phyloP scores from a whole-genome alignment of 2,888 invertebrate genomes.

The Autographa pulchrina region DNA sequence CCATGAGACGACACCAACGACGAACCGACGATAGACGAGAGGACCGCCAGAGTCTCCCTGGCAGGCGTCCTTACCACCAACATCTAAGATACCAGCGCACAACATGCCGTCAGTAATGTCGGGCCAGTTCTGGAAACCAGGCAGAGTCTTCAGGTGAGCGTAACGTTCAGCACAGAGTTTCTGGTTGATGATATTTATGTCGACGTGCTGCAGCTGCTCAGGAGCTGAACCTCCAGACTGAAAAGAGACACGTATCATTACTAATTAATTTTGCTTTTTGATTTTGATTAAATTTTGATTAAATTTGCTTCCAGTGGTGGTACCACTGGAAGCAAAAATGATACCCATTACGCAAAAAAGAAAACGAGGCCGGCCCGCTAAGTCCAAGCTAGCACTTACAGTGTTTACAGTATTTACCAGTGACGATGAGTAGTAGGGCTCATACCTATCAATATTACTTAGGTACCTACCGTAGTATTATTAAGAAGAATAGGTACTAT shows the following conservation, averaged over 20 bases:
- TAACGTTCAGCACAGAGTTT: constrained; percentile 73
- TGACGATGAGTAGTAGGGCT: no score
- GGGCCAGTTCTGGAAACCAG: constrained; percentile 59
- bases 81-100: constrained; percentile 76
- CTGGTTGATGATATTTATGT: constrained; percentile 72
- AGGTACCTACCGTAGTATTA: no score
- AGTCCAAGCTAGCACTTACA: no score
- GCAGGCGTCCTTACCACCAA: constrained; percentile 70
- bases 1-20: constrained; percentile 71
- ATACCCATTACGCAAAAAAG: no score
- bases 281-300: no score
- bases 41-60: constrained; percentile 77
- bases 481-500: no score
- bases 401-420: no score
- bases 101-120: constrained; percentile 75
- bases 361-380: no score
- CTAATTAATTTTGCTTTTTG: no score
- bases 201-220: constrained; percentile 67
- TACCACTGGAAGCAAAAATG: no score
- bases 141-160: constrained; percentile 59
- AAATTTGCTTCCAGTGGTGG: no score
- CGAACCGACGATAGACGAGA: constrained; percentile 66
- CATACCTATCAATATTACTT: no score
- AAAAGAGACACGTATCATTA: constrained; percentile 14
- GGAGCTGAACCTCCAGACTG: constrained; percentile 60